Conservation (phyloP, 2,113 vertebrate genomes). For the Esox niger region DNA sequence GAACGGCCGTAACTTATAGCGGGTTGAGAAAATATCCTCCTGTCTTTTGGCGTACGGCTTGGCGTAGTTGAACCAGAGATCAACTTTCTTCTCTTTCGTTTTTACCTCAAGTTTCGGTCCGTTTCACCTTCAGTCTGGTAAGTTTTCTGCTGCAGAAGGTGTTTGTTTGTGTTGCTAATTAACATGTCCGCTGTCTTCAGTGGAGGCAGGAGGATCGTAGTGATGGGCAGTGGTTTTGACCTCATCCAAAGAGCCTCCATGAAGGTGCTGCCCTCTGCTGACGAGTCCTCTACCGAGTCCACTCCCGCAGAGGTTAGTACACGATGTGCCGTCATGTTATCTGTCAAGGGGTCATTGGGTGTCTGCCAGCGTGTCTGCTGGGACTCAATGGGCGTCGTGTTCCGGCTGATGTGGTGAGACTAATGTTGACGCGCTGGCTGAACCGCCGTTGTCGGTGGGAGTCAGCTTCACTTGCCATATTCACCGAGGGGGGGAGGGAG, state of each 20-base stretch:
- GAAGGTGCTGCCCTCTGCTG: conserved; percentile 63
- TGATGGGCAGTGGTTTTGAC: conserved; percentile 81
- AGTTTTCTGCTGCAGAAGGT: too few species aligned
- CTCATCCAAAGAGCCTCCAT: conserved; percentile 85
- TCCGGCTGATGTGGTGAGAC: too few species aligned
- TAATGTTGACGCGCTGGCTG: too few species aligned
- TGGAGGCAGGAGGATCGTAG: conserved; percentile 85
- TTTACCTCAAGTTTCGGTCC: conserved; percentile 80
- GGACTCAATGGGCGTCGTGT: too few species aligned
- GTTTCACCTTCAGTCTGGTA: neutral
- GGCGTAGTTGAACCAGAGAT: conserved; percentile 79
- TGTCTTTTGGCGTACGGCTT: neutral
- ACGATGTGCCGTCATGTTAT: neutral
- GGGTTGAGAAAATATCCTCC: too few species aligned
- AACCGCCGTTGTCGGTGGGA: too few species aligned
- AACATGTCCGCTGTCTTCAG: conserved; percentile 57
- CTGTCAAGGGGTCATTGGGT: too few species aligned
- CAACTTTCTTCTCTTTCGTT: too few species aligned
- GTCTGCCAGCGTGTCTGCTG: too few species aligned
- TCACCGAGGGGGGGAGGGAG: too few species aligned
- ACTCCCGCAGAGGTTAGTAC: conserved; percentile 45
- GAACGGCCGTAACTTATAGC: neutral
- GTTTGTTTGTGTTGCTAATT: neutral
- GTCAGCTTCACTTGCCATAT: too few species aligned
- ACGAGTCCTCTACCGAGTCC: conserved; percentile 38